These are phyloP conservation scores for Pongo abelii DNA, from an alignment of 2,113 vertebrate genomes.

Conservation along the genomic window DNA sequence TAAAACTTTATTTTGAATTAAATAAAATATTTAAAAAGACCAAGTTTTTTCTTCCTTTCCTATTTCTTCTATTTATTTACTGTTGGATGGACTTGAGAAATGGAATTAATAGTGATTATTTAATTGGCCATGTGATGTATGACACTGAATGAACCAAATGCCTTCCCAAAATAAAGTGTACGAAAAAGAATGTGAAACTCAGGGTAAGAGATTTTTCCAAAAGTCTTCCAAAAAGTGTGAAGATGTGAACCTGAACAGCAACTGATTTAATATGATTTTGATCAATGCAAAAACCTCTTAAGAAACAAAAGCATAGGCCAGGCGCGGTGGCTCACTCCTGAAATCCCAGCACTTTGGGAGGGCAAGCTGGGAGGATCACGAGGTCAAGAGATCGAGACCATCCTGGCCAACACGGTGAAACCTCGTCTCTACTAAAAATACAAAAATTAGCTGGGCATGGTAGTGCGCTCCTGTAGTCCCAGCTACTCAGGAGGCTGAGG, in stretches of 20 bases:
- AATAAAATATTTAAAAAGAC: neutral
- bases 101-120: neutral
- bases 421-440: too few relatives aligned
- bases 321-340: too few relatives aligned
- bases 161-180: neutral
- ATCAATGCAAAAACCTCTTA: slow-evolving; percentile 2
- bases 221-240: neutral
- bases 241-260: neutral
- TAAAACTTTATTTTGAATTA: neutral
- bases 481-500: too few relatives aligned
- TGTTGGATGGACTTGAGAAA: neutral
- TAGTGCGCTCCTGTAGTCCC: too few relatives aligned
- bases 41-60: neutral
- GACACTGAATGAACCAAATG: neutral
- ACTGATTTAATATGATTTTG: neutral
- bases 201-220: neutral
- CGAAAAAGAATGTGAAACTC: neutral
- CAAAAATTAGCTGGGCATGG: too few relatives aligned
- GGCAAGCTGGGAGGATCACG: too few relatives aligned
- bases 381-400: too few relatives aligned
- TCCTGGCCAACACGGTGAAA: too few relatives aligned
- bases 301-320: neutral
- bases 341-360: too few relatives aligned
- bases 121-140: neutral
- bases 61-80: neutral